phyloP scores from a whole-genome alignment of 2,888 invertebrate genomes.

The Autographa pulchrina region DNA sequence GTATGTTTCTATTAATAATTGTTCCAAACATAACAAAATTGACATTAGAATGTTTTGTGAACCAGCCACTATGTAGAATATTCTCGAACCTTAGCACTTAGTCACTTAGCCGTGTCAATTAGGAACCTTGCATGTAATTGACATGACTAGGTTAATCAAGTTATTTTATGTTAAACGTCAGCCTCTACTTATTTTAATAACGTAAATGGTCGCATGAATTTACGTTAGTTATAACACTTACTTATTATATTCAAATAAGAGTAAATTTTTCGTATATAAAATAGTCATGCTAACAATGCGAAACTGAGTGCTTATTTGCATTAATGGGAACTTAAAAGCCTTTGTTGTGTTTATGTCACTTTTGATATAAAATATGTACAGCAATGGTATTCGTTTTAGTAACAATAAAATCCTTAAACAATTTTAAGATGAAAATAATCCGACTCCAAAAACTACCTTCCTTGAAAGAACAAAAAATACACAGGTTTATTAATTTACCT shows the following conservation, averaged over 20 bases:
- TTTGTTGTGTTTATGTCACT: neutral
- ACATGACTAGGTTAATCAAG: neutral
- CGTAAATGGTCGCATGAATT: neutral
- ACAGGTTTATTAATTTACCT: too few relatives aligned
- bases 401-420: too few relatives aligned
- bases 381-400: too few relatives aligned
- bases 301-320: neutral
- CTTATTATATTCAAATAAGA: constrained; percentile 4
- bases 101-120: neutral
- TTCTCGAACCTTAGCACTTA: neutral
- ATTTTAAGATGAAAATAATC: too few relatives aligned
- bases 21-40: too few relatives aligned
- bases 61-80: neutral
- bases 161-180: constrained; percentile 4
- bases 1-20: too few relatives aligned
- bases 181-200: neutral
- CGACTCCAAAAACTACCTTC: too few relatives aligned
- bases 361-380: neutral
- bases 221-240: neutral
- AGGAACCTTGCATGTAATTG: neutral
- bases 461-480: too few relatives aligned
- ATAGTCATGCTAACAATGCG: neutral
- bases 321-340: neutral
- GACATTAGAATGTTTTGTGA: too few relatives aligned
- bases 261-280: neutral